Evolutionary conservation across 2,797 vertebrate genomes (phyloP).

Genomic region (Liparis tanakae): DNA sequence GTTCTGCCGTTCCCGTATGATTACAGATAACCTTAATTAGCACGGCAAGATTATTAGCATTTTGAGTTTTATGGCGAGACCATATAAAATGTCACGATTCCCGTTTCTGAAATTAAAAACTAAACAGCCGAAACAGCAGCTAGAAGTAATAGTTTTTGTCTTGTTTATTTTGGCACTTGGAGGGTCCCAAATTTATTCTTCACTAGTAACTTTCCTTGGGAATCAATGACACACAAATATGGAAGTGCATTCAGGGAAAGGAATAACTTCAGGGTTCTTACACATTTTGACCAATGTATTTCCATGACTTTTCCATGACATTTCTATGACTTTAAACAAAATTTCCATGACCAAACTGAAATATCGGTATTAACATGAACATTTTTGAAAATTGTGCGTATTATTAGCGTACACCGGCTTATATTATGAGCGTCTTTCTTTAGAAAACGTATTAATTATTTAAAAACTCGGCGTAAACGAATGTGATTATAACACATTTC

Average conservation of each 20-base stretch:
- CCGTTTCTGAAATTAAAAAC: neutral
- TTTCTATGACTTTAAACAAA: too few relatives aligned
- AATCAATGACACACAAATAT: slow-evolving; percentile 23
- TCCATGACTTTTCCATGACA: too few relatives aligned
- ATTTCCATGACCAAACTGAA: too few relatives aligned
- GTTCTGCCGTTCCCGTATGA: slow-evolving; percentile 13
- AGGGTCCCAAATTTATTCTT: slow-evolving; percentile 24
- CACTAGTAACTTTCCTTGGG: slow-evolving; percentile 23
- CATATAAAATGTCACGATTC: neutral
- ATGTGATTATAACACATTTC: too few relatives aligned
- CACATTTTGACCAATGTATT: too few relatives aligned
- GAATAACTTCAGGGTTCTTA: too few relatives aligned
- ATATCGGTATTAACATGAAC: too few relatives aligned
- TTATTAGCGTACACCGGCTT: too few relatives aligned
- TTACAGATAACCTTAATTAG: slow-evolving; percentile 33
- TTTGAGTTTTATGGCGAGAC: neutral
- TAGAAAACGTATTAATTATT: too few relatives aligned
- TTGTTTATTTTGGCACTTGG: slow-evolving; percentile 21
- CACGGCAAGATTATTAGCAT: neutral
- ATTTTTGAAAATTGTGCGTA: too few relatives aligned
- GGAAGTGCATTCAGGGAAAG: slow-evolving; percentile 10
- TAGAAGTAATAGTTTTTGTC: neutral
- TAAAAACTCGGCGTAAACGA: too few relatives aligned
- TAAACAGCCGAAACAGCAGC: neutral
- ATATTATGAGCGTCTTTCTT: too few relatives aligned